These are phyloP conservation scores for Netelia inedita DNA, from an alignment of 2,888 invertebrate species.

Conservation along the genomic window DNA sequence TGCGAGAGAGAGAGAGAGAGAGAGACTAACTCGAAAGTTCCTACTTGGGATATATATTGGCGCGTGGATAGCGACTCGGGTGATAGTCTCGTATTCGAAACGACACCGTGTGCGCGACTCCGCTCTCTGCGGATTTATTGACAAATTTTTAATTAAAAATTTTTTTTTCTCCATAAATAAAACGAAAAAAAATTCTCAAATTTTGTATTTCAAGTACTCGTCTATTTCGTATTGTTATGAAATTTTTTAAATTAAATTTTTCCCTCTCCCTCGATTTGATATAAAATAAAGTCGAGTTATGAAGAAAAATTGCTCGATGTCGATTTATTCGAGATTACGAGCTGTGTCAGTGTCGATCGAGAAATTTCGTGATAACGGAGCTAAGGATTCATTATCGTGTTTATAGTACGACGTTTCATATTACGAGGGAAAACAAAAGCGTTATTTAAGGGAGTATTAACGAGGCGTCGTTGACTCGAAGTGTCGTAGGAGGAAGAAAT, in stretches of 20 bases:
- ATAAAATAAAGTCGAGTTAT: background rate
- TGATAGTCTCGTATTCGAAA: constrained; percentile 67
- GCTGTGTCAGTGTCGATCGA: background rate
- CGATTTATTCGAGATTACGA: background rate
- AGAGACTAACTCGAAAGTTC: constrained; percentile 46
- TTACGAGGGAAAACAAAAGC: background rate
- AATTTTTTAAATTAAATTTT: too few species aligned
- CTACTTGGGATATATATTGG: constrained; percentile 67
- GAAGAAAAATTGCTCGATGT: background rate
- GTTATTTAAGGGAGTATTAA: constrained; percentile 1
- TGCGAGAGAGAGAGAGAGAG: constrained; percentile 31
- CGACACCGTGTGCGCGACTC: constrained; percentile 38
- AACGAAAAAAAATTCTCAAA: background rate
- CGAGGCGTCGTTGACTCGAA: too few species aligned
- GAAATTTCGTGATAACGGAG: constrained; percentile 25
- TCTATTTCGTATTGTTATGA: too few species aligned
- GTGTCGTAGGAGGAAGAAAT: too few species aligned
- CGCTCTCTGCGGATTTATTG: constrained; percentile 9
- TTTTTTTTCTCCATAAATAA: too few species aligned
- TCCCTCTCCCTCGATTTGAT: background rate
- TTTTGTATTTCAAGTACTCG: too few species aligned
- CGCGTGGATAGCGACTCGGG: constrained; percentile 58
- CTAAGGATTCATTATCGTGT: background rate
- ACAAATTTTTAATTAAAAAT: background rate
- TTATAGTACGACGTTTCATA: background rate